Percentiles rank a stretch among this genome's conserved stretches.
Evolutionary conservation across 2,888 invertebrate species (phyloP).

Genomic region (Heteropelma amictum): DNA sequence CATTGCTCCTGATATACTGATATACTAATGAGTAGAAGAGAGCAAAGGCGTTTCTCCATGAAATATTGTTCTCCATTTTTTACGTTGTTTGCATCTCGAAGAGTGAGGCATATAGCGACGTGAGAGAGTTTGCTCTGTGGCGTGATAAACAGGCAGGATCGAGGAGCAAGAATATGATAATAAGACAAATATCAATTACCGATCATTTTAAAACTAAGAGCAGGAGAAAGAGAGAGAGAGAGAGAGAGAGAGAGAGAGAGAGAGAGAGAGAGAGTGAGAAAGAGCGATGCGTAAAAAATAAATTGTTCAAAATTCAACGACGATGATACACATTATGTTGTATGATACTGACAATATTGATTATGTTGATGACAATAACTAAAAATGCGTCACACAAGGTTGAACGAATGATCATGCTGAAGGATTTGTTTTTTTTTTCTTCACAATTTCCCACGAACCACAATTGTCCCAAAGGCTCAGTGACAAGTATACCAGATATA

Average conservation of each 20-base stretch:
- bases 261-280: conserved; percentile 47
- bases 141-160: conserved; percentile 57
- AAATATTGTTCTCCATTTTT: conserved; percentile 5
- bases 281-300: conserved; percentile 34
- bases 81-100: conserved; percentile 26
- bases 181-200: conserved; percentile 43
- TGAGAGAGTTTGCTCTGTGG: conserved; percentile 57
- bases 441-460: conserved; percentile 16
- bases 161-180: conserved; percentile 46
- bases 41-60: background rate
- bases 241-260: conserved; percentile 41
- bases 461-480: conserved; percentile 7
- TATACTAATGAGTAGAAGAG: background rate
- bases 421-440: conserved; percentile 10
- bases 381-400: conserved; percentile 42
- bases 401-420: conserved; percentile 44
- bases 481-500: conserved; percentile 2
- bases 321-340: background rate
- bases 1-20: too few relatives aligned
- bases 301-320: background rate
- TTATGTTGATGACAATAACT: conserved; percentile 3
- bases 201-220: conserved; percentile 33
- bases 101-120: conserved; percentile 60
- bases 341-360: background rate
- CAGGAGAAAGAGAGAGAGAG: conserved; percentile 41